Base-by-base conservation (phyloP, 2,888 invertebrate species). In the Drosophila formosana region DNA sequence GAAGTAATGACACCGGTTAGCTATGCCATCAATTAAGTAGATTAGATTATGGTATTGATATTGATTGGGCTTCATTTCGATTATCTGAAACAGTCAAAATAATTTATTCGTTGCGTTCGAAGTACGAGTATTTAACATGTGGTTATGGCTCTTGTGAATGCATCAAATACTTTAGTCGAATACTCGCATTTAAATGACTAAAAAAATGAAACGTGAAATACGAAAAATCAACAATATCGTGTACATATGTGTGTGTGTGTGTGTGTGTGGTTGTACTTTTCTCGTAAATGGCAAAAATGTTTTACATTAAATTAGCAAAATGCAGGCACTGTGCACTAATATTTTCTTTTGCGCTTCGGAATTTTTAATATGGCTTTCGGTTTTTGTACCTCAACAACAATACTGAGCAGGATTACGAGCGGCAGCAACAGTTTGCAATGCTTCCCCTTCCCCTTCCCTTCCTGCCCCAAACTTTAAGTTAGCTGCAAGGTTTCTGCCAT, bases 271-370 rank as follows among this genome's bases (percentile, higher is more conserved):
- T 25, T 30, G 34, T 49, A 8, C 13, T n/a, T 62, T 5, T 63
- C 26, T 52, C n/a, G 26, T 55, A 50, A 55, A 51, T 69, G 53
- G 39, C 39, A 66, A 57, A 75, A 65, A 69, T 62, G 65, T 65
- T 65, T 62, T 37, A 58, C 70, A 69, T 75, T 75, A 72, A 72
- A 60, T 72, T 51, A 63, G 67, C 75, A 68, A 74, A 73, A 61
- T 69, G 69, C 64, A 72, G 56, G 72, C 63, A 43, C 51, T 55
- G 62, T 56, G 61, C 65, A 62, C 65, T 63, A 52, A 74, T 66
- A 57, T 70, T 71, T 70, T 49, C 7, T 25, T 63, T 70, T 71
- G 65, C 55, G 26, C 52, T 56, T 65, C 51, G 73, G 61, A 71
- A 74, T 70, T 66, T 61, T 78, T 78, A 66, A 78, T 74, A 66